These are phyloP conservation scores for Ciconia maguari DNA, from an alignment of 2,113 vertebrate genomes.

Conservation along the genomic window DNA sequence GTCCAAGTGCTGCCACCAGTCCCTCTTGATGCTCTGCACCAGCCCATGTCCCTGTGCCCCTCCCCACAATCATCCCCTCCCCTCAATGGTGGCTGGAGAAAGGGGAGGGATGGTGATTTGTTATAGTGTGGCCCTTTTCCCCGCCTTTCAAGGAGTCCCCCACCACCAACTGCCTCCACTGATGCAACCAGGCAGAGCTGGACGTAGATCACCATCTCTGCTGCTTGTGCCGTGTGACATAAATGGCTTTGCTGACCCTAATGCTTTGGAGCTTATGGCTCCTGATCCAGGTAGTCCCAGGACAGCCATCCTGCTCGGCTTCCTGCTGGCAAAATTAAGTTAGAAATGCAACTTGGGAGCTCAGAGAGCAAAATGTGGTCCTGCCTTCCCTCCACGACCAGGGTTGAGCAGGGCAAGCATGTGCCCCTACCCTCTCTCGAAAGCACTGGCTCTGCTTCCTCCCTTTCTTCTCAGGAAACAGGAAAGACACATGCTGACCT, in stretches of 20 bases:
- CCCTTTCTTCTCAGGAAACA: background rate
- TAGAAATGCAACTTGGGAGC: background rate
- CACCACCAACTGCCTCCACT: background rate
- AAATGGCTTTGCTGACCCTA: slow-evolving; percentile 1
- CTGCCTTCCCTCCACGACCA: accelerated
- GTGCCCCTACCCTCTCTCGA: background rate
- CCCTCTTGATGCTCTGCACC: background rate
- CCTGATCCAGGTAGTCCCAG: background rate
- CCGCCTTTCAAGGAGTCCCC: background rate
- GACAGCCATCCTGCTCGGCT: background rate
- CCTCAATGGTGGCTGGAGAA: background rate
- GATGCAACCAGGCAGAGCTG: background rate
- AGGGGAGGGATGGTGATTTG: background rate
- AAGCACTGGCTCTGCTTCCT: background rate
- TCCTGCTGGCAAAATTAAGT: background rate
- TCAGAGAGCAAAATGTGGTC: background rate
- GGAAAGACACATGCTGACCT: background rate
- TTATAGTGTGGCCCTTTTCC: background rate
- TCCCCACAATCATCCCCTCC: background rate
- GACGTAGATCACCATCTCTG: background rate
- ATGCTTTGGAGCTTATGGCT: background rate
- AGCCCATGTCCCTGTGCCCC: background rate
- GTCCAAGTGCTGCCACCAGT: background rate
- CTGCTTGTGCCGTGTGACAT: background rate
- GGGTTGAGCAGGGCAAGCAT: accelerated